Percentiles rank a stretch among this genome's conserved stretches.
Conservation (phyloP, 2,888 invertebrate species). For the Drosophila leonis region DNA sequence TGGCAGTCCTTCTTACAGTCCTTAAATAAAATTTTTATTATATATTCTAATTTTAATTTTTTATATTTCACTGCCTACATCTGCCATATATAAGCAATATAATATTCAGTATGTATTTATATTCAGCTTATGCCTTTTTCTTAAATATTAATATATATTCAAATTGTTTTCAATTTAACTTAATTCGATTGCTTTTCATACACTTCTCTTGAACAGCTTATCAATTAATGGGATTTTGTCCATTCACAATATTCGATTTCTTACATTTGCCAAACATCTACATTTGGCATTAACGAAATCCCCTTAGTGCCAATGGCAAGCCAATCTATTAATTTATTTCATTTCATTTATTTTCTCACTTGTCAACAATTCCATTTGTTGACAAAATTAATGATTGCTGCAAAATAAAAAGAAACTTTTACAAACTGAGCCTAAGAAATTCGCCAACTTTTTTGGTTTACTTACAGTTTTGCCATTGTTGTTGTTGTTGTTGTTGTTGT, state of each 20-base stretch:
- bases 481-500: constrained; percentile 29
- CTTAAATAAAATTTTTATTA: not conserved
- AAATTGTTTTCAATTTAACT: not conserved
- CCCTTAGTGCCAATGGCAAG: constrained; percentile 14
- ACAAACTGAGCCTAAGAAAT: constrained; percentile 46
- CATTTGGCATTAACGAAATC: constrained; percentile 10
- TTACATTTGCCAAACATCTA: constrained; percentile 7
- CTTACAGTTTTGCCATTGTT: constrained; percentile 23
- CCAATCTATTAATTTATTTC: constrained; percentile 68
- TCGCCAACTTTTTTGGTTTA: constrained; percentile 40
- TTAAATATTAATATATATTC: too few species aligned
- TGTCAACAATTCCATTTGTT: constrained; percentile 49
- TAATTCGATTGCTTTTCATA: not conserved
- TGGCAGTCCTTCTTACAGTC: not conserved
- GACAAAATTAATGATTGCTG: constrained; percentile 69
- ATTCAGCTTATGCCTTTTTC: too few species aligned
- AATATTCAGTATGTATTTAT: too few species aligned
- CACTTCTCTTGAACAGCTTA: not conserved
- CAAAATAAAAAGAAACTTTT: constrained; percentile 53
- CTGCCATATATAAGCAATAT: too few species aligned
- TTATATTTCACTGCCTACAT: too few species aligned
- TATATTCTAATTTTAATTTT: too few species aligned
- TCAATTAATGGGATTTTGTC: not conserved
- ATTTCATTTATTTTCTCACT: constrained; percentile 62
- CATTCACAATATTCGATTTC: constrained; percentile 11